Base-by-base conservation (phyloP, 2,888 invertebrate genomes). In the Heteromurus nitidus region DNA sequence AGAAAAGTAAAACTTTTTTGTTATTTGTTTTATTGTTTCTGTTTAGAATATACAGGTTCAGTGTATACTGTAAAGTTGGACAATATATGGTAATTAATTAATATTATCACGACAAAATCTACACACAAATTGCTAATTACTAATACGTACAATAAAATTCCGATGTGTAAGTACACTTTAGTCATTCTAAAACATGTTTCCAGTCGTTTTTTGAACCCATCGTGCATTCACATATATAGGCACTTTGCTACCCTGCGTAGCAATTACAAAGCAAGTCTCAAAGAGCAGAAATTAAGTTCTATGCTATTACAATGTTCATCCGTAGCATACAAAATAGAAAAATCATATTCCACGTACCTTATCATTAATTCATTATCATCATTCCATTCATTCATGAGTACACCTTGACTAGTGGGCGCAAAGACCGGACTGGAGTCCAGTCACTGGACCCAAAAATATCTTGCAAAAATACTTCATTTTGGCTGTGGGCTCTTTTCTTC, bases 71-170 rank as follows among this genome's bases (percentile, higher is more conserved):
- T 73, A 80, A 80, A 72, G 22, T 72, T 60, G 30, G 72, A 80
- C 65, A 80, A 67, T 65, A 73, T 70, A 36, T 70, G 67, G n/a
- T n/a, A n/a, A n/a, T n/a, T n/a, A n/a, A n/a, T n/a, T n/a, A n/a
- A n/a, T n/a, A 73, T 53, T 80, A 80, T 80, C 80, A 73, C 67
- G 72, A 67, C 24, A 72, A 80, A 80, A n/a, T n/a, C 69, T 62
- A 69, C 64, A 70, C 64, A 70, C 64, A 70, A 77, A 70, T 13
- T 70, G 79, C 72, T 79, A 65, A 62, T 72, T 70, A 62, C 31
- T n/a, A 31, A 18, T 24, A 55, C 7, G 72, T n/a, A n/a, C n/a
- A n/a, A n/a, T 64, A 65, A 72, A 77, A 55, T 18, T 42, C 42
- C 26, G 30, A 62, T 79, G 69, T 69, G 62, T 77, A 77, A 77